Conservation (phyloP, 2,888 invertebrate genomes). For the Brachyopa scutellaris region DNA sequence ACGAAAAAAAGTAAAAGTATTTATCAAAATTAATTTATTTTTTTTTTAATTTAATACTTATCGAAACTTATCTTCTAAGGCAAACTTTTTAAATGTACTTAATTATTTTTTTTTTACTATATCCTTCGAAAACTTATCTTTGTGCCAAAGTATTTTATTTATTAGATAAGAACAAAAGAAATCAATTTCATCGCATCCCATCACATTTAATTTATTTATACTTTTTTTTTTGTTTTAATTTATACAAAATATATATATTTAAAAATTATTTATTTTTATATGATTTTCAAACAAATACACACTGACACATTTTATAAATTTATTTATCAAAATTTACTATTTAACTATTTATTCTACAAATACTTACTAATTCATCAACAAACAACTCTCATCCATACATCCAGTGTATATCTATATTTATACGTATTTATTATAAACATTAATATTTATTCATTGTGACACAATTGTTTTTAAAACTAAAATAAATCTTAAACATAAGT, state of each 20-base stretch:
- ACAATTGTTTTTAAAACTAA: background rate
- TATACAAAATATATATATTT: constrained; percentile 13
- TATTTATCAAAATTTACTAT: background rate
- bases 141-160: constrained; percentile 59
- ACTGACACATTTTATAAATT: background rate
- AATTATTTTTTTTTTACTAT: background rate
- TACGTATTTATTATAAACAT: constrained; percentile 1
- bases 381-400: background rate
- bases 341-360: constrained; percentile 11
- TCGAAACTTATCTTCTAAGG: constrained; percentile 10
- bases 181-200: constrained; percentile 1
- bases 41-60: constrained; percentile 27
- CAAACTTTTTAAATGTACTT: constrained; percentile 14
- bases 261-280: background rate
- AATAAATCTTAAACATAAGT: background rate
- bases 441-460: constrained; percentile 30
- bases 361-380: background rate
- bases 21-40: constrained; percentile 36
- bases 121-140: constrained; percentile 28
- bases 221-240: background rate
- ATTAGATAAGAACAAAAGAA: background rate
- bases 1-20: constrained; percentile 25
- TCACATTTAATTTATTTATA: constrained; percentile 2
- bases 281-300: too few species aligned
- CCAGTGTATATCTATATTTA: too few species aligned